Evolutionary conservation across 2,113 vertebrate species (phyloP).

Genomic region (Maccullochella peelii): DNA sequence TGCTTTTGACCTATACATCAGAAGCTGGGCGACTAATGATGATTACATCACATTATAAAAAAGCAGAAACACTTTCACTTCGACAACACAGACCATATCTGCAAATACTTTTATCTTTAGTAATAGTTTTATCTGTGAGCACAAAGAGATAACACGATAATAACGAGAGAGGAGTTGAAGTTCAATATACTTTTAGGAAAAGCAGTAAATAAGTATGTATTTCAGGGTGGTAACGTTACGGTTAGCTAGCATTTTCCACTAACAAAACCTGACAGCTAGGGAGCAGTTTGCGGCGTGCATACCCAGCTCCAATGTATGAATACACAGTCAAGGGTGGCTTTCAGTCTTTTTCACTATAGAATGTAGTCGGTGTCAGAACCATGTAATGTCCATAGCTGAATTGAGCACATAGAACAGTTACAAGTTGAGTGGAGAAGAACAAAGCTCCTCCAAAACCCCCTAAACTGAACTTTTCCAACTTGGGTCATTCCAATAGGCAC

Average conservation of each 20-base stretch:
- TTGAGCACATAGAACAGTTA: neutral
- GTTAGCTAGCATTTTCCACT: neutral
- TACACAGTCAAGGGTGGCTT: neutral
- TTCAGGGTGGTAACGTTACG: neutral
- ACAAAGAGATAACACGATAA: neutral
- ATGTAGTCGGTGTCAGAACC: neutral
- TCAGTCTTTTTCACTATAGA: neutral
- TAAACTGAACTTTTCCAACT: slow-evolving; percentile 75
- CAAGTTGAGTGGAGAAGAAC: neutral
- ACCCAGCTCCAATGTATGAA: neutral
- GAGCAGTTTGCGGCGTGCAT: neutral
- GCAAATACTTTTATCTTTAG: rapidly evolving
- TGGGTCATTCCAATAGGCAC: slow-evolving; percentile 58
- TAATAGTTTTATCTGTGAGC: neutral
- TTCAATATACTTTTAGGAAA: neutral
- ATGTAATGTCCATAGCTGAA: neutral
- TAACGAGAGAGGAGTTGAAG: too few species aligned
- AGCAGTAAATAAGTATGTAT: too few species aligned
- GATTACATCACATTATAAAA: neutral
- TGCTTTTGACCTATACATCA: neutral
- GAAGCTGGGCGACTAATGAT: neutral
- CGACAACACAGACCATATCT: neutral
- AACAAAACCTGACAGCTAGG: slow-evolving; percentile 2
- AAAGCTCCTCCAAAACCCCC: neutral
- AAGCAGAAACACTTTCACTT: neutral